These are phyloP conservation scores for Budorcas taxicolor DNA, from an alignment of 2,113 vertebrate species.

Conservation along the genomic window DNA sequence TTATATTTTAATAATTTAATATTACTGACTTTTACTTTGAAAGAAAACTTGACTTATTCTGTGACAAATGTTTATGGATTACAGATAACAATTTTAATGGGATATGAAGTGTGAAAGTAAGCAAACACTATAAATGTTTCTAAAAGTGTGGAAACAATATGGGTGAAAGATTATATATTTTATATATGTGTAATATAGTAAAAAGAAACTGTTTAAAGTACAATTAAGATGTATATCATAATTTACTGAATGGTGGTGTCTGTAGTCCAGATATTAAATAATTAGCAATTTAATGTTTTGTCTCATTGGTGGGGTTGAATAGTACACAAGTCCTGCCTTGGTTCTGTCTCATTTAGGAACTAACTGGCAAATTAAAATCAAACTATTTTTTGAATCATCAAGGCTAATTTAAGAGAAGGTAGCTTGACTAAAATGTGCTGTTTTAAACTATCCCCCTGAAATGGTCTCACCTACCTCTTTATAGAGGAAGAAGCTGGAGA, in stretches of 20 bases:
- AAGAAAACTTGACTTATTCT: not conserved
- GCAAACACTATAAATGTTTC: not conserved
- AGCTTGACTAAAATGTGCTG: not conserved
- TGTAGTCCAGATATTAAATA: not conserved
- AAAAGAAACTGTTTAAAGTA: not conserved
- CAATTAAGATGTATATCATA: not conserved
- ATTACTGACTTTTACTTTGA: not conserved
- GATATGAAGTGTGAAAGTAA: not conserved
- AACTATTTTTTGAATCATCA: not conserved
- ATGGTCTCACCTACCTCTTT: not conserved
- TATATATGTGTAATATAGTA: not conserved
- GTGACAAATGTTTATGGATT: not conserved
- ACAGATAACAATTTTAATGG: not conserved
- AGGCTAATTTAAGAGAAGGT: not conserved
- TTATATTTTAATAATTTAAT: not conserved
- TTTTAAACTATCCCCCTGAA: not conserved
- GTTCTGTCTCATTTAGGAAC: not conserved
- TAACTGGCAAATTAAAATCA: not conserved
- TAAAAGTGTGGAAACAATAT: not conserved
- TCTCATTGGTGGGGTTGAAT: not conserved
- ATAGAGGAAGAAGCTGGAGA: not conserved
- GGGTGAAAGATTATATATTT: not conserved
- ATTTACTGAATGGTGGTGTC: not conserved
- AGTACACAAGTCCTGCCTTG: not conserved
- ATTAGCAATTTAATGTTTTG: not conserved